Base-by-base conservation (phyloP, 2,113 vertebrate genomes). In the Leucosticte australis region DNA sequence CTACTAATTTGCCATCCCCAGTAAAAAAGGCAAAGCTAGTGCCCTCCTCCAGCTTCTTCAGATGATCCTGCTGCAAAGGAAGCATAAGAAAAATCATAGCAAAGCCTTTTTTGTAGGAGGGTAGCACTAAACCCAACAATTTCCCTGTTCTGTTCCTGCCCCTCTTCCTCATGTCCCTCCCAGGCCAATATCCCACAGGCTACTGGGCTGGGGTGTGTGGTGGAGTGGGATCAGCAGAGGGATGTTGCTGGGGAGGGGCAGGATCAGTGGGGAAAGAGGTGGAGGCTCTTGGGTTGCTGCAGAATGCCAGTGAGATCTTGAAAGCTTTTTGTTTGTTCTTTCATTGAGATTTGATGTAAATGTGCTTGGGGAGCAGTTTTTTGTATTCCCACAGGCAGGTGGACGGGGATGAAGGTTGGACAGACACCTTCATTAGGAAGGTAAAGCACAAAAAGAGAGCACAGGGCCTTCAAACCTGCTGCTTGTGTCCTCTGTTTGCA, bases 391-490 rank as follows among this genome's bases (percentile, higher is more conserved):
- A 14, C 1, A 5, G 39, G 50, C 35, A 57, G 39, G 8, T 13
- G 37, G 39, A 50, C 0, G 2, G 50, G 73, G 56, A 18, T 74
- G 63, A 80, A 28, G 13, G 15, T 6, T 52, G 64, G 17, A 33
- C 33, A 91, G 55, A 53, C 42, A 50, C 13, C 50, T 70, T 55
- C 21, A 3, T 50, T 44, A 55, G 35, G 68, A 65, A 63, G 27
- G 16, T 64, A 11, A 53, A 70, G 15, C 28, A 22, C 18, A 67
- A 53, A 10, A 55, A 47, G 27, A 46, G 18, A 30, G 15, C 14
- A 42, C 0, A 0, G 35, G 26, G 39, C 16, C 7, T 2, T 81
- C 57, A 47, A 0, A 55, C 4, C 10, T 50, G 16, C 35, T 91
- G 47, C 37, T 12, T 77, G 22, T 86, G 57, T 46, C 1, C 3